Base-by-base conservation (phyloP, 2,797 vertebrate species). In the Macropodus opercularis region DNA sequence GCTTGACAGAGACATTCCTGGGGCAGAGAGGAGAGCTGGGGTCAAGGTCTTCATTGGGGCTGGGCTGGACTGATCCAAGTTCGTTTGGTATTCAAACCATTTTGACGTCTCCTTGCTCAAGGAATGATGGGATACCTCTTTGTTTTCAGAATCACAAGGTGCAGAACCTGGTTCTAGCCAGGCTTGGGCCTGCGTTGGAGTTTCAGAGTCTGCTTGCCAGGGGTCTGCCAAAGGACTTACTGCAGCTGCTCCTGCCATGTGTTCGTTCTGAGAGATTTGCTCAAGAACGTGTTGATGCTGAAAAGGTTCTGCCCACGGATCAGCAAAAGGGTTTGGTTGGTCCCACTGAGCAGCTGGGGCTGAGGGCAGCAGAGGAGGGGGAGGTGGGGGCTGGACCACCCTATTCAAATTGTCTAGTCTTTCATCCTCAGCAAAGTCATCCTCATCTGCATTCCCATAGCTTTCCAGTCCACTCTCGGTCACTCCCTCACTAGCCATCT, bases 331-430 rank as follows among this genome's bases (percentile, higher is more conserved):
- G 75, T 87, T 90, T 22, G 75, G 68, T 47, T 85, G 89, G 61
- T 89, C 86, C 90, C 90, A 92, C 59, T 87, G 90, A 46, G 86
- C 86, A 14, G 84, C 89, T 0, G 72, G 85, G 15, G 80, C 89
- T 2, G 86, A 77, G 2, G 87, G 87, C 38, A 87, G 66, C 59
- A 77, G 31, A 6, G 86, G 85, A 14, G 84, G 86, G 0, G 86
- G 85, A 4, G 83, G 87, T 0, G 74, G 85, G 0, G 70, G 84
- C 54, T 84, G 85, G 2, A 13, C 75, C 23, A 87, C 77, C 40
- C 88, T 69, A 80, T 92, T 94, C 44, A 94, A 67, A 83, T 94
- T 94, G 76, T 94, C 92, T 31, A 92, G 63, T 50, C 90, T 80
- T 46, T 93, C 92, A 31, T 93, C 90, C 43, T 93, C 92, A 0